A percentile compares a stretch with the other conserved stretches of the same genome.
phyloP scores from a whole-genome alignment of 2,888 invertebrate species.

The Lissocephala sabroskyi region DNA sequence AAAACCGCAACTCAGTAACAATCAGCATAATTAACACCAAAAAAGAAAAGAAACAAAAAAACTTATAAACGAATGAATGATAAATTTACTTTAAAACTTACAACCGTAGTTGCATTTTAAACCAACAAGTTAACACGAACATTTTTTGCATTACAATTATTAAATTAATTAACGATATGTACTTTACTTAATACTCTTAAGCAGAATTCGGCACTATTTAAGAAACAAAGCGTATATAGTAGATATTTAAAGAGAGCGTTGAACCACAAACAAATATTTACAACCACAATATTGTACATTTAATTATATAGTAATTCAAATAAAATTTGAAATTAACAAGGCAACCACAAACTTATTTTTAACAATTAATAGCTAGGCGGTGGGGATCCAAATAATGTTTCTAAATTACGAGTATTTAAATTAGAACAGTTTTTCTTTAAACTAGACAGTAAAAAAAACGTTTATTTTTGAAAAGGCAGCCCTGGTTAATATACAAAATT shows the following conservation, averaged over 20 bases:
- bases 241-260: slow-evolving; percentile 47
- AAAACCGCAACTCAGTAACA: slow-evolving; percentile 43
- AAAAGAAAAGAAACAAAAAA: slow-evolving; percentile 2
- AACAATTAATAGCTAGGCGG: no score
- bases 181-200: slow-evolving; percentile 29
- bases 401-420: no score
- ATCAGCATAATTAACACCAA: no score
- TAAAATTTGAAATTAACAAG: slow-evolving; percentile 67
- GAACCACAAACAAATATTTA: slow-evolving; percentile 45
- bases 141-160: slow-evolving; percentile 24
- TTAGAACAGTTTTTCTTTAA: no score
- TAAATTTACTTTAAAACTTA: slow-evolving; percentile 11
- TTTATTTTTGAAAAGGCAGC: no score
- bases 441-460: no score
- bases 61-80: slow-evolving; percentile 30
- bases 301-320: slow-evolving; percentile 54
- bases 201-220: slow-evolving; percentile 42
- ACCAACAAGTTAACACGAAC: slow-evolving; percentile 32
- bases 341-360: no score
- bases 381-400: no score
- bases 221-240: slow-evolving; percentile 18
- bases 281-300: slow-evolving; percentile 53
- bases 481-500: no score
- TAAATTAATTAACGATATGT: slow-evolving; percentile 16
- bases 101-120: slow-evolving; percentile 2